A percentile compares a stretch with the other conserved stretches of the same genome.
Evolutionary conservation across 2,113 vertebrate genomes (phyloP).

Genomic region (Tympanuchus pallidicinctus): DNA sequence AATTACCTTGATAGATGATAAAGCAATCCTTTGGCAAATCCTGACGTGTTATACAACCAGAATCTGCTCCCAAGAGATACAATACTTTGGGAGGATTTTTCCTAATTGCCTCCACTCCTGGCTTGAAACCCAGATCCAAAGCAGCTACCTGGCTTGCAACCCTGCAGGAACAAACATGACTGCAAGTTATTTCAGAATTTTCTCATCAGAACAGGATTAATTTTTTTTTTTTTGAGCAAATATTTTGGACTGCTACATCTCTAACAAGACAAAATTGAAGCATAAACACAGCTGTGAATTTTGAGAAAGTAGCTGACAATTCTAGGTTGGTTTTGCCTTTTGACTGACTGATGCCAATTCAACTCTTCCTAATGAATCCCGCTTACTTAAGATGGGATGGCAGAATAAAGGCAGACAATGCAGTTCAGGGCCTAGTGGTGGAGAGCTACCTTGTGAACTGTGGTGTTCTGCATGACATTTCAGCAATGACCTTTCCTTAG

Average conservation of each 20-base stretch:
- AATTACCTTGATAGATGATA: slow-evolving; percentile 94
- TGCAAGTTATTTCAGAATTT: neutral
- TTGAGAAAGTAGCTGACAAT: neutral
- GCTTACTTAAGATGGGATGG: neutral
- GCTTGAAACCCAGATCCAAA: slow-evolving; percentile 95
- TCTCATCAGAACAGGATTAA: neutral
- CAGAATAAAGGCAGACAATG: neutral
- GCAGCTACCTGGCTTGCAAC: slow-evolving; percentile 98
- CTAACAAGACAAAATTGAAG: neutral
- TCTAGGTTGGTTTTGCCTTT: neutral
- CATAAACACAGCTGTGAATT: neutral
- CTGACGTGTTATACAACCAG: slow-evolving; percentile 89
- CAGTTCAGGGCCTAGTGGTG: neutral
- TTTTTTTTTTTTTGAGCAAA: neutral
- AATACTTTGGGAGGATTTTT: slow-evolving; percentile 91
- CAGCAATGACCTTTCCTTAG: neutral
- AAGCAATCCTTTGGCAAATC: slow-evolving; percentile 92
- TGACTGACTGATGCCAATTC: neutral
- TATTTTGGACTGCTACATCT: neutral
- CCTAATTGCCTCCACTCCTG: slow-evolving; percentile 92
- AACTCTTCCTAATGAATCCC: neutral
- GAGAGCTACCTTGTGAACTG: neutral
- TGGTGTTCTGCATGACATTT: neutral
- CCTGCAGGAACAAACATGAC: slow-evolving; percentile 71
- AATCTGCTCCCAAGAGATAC: slow-evolving; percentile 94